A percentile compares a stretch with the other conserved stretches of the same genome.
These are phyloP conservation scores for Herminia tarsipennalis DNA, from an alignment of 2,888 invertebrate species.

Conservation along the genomic window DNA sequence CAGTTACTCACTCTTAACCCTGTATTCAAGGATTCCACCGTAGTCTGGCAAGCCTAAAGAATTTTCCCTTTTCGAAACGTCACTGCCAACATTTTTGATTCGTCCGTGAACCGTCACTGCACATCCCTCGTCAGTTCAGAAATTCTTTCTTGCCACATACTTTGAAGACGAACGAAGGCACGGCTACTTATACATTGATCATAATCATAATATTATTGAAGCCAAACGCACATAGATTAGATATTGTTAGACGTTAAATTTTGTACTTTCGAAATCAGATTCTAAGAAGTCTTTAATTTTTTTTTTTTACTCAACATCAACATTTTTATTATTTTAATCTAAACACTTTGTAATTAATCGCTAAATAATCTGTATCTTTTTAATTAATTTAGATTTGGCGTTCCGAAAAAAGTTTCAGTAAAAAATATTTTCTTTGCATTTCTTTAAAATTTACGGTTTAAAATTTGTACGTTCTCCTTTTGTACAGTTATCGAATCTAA, in stretches of 20 bases:
- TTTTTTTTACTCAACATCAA: slow-evolving; percentile 76
- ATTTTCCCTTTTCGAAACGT: slow-evolving; percentile 55
- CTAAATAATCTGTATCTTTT: slow-evolving; percentile 83
- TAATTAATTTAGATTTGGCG: slow-evolving; percentile 82
- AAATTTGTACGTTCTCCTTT: slow-evolving; percentile 84
- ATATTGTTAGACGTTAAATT: slow-evolving; percentile 79
- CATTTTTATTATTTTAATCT: slow-evolving; percentile 62
- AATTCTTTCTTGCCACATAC: slow-evolving; percentile 52
- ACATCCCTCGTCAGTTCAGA: slow-evolving; percentile 43
- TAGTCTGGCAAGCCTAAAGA: slow-evolving; percentile 51
- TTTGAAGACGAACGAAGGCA: slow-evolving; percentile 83
- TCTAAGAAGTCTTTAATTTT: slow-evolving; percentile 83
- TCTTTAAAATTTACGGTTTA: slow-evolving; percentile 79
- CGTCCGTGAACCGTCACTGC: slow-evolving; percentile 47
- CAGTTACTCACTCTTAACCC: slow-evolving; percentile 68
- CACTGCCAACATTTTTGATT: slow-evolving; percentile 44
- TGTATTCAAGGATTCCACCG: slow-evolving; percentile 66
- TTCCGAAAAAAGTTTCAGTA: slow-evolving; percentile 84
- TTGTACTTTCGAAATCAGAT: slow-evolving; percentile 85
- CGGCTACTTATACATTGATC: slow-evolving; percentile 80
- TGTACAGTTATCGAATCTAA: slow-evolving; percentile 85
- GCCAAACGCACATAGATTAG: slow-evolving; percentile 82
- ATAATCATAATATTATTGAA: slow-evolving; percentile 68
- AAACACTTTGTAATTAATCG: slow-evolving; percentile 72
- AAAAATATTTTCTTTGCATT: slow-evolving; percentile 82